A percentile compares a stretch with the other conserved stretches of the same genome.
Evolutionary conservation across 2,888 invertebrate genomes (phyloP).

Genomic region (Megalurothrips usitatus): DNA sequence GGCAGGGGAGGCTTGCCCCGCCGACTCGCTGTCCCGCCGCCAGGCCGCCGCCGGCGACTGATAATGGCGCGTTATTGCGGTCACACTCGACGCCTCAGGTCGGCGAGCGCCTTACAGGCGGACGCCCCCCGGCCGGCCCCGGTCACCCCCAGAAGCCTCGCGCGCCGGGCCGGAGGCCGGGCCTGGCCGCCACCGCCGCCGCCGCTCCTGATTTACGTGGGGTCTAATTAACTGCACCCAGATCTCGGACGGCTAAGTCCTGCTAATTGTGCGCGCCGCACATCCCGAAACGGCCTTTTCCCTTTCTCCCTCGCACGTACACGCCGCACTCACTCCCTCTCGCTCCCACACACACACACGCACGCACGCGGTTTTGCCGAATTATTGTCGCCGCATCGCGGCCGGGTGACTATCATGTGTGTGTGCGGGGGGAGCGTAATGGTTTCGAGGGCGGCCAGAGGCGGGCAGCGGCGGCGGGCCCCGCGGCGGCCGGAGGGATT

Average conservation of each 20-base stretch:
- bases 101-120: not conserved
- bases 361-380: too few relatives aligned
- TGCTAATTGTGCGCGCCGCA: constrained; percentile 6
- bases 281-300: too few relatives aligned
- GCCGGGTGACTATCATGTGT: too few relatives aligned
- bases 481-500: not conserved
- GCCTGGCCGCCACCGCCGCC: not conserved
- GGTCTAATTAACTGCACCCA: constrained; percentile 4
- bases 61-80: constrained; percentile 4
- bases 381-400: too few relatives aligned
- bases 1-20: too few relatives aligned
- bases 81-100: not conserved
- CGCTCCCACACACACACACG: too few relatives aligned
- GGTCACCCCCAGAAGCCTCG: too few relatives aligned
- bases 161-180: too few relatives aligned
- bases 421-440: too few relatives aligned
- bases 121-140: too few relatives aligned
- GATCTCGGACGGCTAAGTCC: constrained; percentile 1
- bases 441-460: not conserved
- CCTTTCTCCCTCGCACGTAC: too few relatives aligned
- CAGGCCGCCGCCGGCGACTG: not conserved
- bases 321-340: too few relatives aligned
- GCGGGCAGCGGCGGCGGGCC: not conserved
- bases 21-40: not conserved
- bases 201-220: not conserved